These are phyloP conservation scores for Teinopalpus imperialis DNA, from an alignment of 2,888 invertebrate genomes.

Conservation along the genomic window DNA sequence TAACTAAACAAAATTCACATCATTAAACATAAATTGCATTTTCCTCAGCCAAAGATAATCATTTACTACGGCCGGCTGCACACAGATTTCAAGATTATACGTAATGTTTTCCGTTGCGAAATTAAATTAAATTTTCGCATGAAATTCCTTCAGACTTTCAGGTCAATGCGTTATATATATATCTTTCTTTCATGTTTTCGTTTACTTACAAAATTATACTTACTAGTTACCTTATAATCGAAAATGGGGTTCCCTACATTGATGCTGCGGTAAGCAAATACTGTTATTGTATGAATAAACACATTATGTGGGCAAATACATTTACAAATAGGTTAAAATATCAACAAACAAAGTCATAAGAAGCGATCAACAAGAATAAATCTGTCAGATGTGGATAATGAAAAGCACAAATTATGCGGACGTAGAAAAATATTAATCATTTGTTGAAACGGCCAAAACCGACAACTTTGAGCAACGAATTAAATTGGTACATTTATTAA, in stretches of 20 bases:
- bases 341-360: too few species aligned
- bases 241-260: neutral
- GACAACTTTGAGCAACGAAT: too few species aligned
- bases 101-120: conserved; percentile 62
- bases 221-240: conserved; percentile 1
- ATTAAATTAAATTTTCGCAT: conserved; percentile 62
- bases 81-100: conserved; percentile 69
- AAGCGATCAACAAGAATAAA: too few species aligned
- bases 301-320: conserved; percentile 5
- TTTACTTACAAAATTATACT: conserved; percentile 1
- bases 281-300: conserved; percentile 1
- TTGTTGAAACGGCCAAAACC: too few species aligned
- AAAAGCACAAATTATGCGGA: too few species aligned
- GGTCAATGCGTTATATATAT: conserved; percentile 53
- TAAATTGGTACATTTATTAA: too few species aligned
- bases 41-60: conserved; percentile 57
- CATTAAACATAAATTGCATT: conserved; percentile 67
- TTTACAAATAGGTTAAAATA: neutral
- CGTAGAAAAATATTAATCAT: too few species aligned
- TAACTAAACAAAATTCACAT: conserved; percentile 56
- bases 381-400: too few species aligned
- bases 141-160: conserved; percentile 61
- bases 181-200: conserved; percentile 15
- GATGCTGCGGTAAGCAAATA: conserved; percentile 1
- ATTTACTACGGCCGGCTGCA: conserved; percentile 70